Percentiles rank a stretch among this genome's conserved stretches.
Evolutionary conservation across 1,140 invertebrate genomes (phyloP).

Genomic region (Pachypeltis micranthus): DNA sequence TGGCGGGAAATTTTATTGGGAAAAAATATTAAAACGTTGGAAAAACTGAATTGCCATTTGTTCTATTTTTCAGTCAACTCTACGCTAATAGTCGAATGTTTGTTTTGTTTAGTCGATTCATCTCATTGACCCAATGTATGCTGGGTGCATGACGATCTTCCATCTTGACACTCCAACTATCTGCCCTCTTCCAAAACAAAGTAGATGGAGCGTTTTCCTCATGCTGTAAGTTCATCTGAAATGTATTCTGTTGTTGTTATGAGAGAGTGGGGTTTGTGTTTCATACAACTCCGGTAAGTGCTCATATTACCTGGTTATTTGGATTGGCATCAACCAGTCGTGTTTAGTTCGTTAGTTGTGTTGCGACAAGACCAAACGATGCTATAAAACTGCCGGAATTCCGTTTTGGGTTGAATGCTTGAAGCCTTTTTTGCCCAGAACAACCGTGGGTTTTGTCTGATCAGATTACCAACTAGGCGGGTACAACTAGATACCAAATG

Average conservation of each 20-base stretch:
- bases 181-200: neutral
- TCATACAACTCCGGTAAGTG: neutral
- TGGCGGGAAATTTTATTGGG: too few relatives aligned
- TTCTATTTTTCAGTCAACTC: too few relatives aligned
- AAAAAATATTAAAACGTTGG: too few relatives aligned
- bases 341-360: neutral
- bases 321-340: neutral
- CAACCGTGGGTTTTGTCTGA: too few relatives aligned
- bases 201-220: neutral
- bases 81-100: too few relatives aligned
- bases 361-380: neutral
- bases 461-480: too few relatives aligned
- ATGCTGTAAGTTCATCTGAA: neutral
- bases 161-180: neutral
- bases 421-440: too few relatives aligned
- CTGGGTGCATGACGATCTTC: neutral
- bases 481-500: too few relatives aligned
- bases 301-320: neutral
- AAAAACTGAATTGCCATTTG: too few relatives aligned
- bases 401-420: neutral
- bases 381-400: neutral
- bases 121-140: neutral
- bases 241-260: neutral
- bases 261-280: neutral
- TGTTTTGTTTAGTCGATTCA: too few relatives aligned